These are phyloP conservation scores for Vombatus ursinus DNA, from an alignment of 2,113 vertebrate genomes.

Conservation along the genomic window DNA sequence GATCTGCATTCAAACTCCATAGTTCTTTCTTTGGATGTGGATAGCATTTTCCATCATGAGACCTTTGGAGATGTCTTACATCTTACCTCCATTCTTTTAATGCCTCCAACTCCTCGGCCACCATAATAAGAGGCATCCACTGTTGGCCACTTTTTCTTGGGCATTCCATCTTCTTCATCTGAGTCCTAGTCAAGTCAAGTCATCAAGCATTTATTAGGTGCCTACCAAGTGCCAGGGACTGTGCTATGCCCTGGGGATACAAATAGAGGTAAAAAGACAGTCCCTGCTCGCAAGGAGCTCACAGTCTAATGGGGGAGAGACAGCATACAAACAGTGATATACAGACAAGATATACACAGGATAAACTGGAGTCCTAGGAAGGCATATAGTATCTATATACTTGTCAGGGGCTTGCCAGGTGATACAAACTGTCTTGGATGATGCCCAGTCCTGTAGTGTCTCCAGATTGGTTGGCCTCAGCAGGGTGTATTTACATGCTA, in stretches of 20 bases:
- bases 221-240: not conserved
- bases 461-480: constrained; percentile 49
- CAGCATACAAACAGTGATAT: not conserved
- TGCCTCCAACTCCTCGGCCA: not conserved
- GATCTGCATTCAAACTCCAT: no score
- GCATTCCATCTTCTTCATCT: constrained; percentile 84
- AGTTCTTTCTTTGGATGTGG: no score
- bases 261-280: not conserved
- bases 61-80: no score
- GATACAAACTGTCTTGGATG: not conserved
- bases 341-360: not conserved
- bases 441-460: not conserved
- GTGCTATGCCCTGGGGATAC: not conserved
- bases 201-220: not conserved
- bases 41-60: no score
- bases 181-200: constrained; percentile 85
- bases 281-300: not conserved
- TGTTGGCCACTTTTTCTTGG: constrained; percentile 96
- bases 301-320: not conserved
- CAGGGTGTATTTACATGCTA: constrained; percentile 21
- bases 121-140: constrained; percentile 95
- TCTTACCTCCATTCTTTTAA: constrained; percentile 77
- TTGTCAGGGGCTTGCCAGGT: not conserved
- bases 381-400: not conserved
- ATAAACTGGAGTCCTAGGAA: not conserved